Base-by-base conservation (phyloP, 2,797 vertebrate species). In the Hydrophis major region DNA sequence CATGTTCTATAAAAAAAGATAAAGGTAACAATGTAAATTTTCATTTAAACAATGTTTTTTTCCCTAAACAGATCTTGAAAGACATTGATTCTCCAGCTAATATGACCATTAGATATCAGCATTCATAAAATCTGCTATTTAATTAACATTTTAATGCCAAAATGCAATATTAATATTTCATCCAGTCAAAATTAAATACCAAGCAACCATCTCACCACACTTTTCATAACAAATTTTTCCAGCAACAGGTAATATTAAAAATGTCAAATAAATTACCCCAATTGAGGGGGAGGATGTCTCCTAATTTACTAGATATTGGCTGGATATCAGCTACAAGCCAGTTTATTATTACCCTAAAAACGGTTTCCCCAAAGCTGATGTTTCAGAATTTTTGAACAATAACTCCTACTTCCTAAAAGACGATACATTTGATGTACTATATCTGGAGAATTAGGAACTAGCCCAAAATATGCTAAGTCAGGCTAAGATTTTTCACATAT, bases 1-100 rank as follows among this genome's bases (percentile, higher is more conserved):
- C 98, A 98, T 98, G 97, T 97, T 97, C 98, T 98, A 95, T 94
- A 94, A 94, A 27, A 27, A 57, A 89, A 94, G 95, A 56, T 93
- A 32, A 89, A 60, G 37, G 90, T 25, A 96, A 32, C 95, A 94
- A 95, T 90, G 69, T 96, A 92, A 97, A 94, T 78, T 94, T 97
- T 94, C 74, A 95, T 27, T 95, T 37, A 78, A 91, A 61, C 2
- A 0, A 14, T n/a, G 0, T 0, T 69, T 86, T 0, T 61, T 92
- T 0, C 47, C 14, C 6, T 90, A 92, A 28, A 60, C 1, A 53
- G n/a, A 6, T 27, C 4, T 16, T 88, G 47, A 66, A n/a, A 42
- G 42, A 59, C 16, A 61, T 6, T 78, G 37, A 83, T 83, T 47
- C 27, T 86, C 50, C 32, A 27, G 0, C 0, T 88, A 37, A 95